phyloP scores from a whole-genome alignment of 2,113 vertebrate genomes.

The Thinocorus orbignyianus region DNA sequence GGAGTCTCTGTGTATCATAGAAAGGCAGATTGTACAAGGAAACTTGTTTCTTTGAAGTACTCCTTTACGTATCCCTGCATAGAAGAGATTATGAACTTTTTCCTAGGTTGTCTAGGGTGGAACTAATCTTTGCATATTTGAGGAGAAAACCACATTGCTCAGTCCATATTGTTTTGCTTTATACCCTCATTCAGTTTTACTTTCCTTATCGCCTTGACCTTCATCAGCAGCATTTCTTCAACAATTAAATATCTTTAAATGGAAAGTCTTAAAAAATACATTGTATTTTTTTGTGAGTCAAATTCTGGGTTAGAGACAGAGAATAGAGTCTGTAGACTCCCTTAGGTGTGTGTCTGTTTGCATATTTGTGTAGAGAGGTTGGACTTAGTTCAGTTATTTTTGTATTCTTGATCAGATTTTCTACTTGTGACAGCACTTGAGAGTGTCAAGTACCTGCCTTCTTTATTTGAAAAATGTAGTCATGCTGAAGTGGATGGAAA shows the following conservation, averaged over 20 bases:
- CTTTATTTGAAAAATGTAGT: slow-evolving; percentile 21
- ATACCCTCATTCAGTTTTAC: background rate
- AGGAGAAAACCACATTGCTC: background rate
- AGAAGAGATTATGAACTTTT: background rate
- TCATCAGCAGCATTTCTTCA: background rate
- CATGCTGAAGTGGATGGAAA: slow-evolving; percentile 5
- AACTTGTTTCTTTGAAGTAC: background rate
- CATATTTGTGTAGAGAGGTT: background rate
- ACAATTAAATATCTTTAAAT: background rate
- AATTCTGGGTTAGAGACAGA: background rate
- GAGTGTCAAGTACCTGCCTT: background rate
- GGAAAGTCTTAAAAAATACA: background rate
- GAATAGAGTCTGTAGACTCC: background rate
- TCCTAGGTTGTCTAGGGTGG: background rate
- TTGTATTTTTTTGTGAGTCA: background rate
- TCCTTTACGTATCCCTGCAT: background rate
- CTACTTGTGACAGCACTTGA: background rate
- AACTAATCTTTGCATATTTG: background rate
- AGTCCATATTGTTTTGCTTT: background rate
- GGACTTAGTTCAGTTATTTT: background rate
- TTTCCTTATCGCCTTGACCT: background rate
- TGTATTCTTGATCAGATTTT: background rate
- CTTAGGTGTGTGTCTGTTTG: background rate
- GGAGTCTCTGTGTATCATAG: background rate
- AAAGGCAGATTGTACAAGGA: background rate